Evolutionary conservation across 2,797 vertebrate genomes (phyloP), one percentile per base, ranked within the genome.

Genomic region (Phoeniculus purpureus): DNA sequence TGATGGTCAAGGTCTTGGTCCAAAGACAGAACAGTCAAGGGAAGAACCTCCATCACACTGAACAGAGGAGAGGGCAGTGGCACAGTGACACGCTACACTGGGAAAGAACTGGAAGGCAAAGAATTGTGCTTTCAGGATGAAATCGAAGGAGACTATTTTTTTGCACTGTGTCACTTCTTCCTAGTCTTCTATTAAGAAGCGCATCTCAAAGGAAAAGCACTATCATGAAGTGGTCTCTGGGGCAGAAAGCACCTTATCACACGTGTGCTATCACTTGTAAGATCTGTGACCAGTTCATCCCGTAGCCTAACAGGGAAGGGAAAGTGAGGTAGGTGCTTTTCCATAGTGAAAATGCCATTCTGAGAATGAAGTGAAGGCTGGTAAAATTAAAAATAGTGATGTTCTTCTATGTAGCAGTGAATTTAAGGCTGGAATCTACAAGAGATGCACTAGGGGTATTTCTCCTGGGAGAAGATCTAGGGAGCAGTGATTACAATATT

Each of bases 261-360:
- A 45, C 0, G 0, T 13, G 54, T 52, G 26, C 16, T 15, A 50
- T 34, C 1, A 0, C 56, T 25, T 48, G 13, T 60, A n/a, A 64
- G 31, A 21, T 34, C 27, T 56, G 25, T 48, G 51, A 86, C 3
- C 2, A 2, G 18, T 27, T 86, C 55, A 52, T 50, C 27, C 74
- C 73, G 48, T 40, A 2, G 45, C 81, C 29, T 32, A 37, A 27
- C 5, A 52, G 4, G 15, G 50, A 26, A 64, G 91, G 12, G n/a
- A 75, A 90, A 76, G 1, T 2, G 6, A 10, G 37, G 5, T 22
- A 71, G 77, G 27, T 15, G 27, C 4, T 89, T 62, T 81, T 50
- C 22, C 50, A 68, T 0, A 56, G 20, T 14, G 66, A 82, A 87
- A 78, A 83, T 21, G 10, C 5, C 37, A 29, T 4, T 19, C 3